Evolutionary conservation across 2,113 vertebrate genomes (phyloP), one percentile per base, ranked within the genome.

Genomic region (Phoxinus phoxinus): DNA sequence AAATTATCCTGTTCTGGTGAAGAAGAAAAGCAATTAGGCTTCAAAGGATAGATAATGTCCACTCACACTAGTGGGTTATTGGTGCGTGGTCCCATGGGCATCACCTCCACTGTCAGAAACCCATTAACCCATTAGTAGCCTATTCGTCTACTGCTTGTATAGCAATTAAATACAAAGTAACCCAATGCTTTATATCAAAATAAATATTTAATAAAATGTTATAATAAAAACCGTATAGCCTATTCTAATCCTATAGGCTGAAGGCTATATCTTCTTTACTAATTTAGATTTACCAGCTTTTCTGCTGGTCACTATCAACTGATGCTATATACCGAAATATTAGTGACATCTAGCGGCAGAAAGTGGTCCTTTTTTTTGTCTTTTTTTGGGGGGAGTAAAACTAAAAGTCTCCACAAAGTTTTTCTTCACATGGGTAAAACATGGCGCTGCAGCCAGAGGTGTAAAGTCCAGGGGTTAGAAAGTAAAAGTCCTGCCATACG

Each of bases 61-160:
- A 74, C 78, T 78, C 32, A 37, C 44, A 75, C 6, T 75, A n/a
- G 37, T 63, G 27, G 6, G 46, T 48, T 7, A 10, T 83, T 76
- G 46, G 41, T 84, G 11, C 23, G 35, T 48, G 4, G 25, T 72
- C 53, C 78, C 59, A 48, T 37, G 80, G 30, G 79, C 21, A 48
- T 30, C 61, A 37, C 27, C 56, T 85, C 21, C 32, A 48, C 44
- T 32, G 61, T 86, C 83, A 85, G 71, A 77, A 88, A 72, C 19
- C 63, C 85, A 84, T 77, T 71, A 76, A 72, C 41, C 27, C 63
- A 32, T 27, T 30, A 21, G n/a, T 37, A 9, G 7, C 7, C n/a
- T n/a, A 11, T 65, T 21, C 10, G 9, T 21, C 3, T 81, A 21
- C 59, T 67, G 21, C 77, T 44, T 61, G 35, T 80, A 32, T 10